Evolutionary conservation across 2,113 vertebrate genomes (phyloP).

Genomic region (Protobothrops mucrosquamatus): DNA sequence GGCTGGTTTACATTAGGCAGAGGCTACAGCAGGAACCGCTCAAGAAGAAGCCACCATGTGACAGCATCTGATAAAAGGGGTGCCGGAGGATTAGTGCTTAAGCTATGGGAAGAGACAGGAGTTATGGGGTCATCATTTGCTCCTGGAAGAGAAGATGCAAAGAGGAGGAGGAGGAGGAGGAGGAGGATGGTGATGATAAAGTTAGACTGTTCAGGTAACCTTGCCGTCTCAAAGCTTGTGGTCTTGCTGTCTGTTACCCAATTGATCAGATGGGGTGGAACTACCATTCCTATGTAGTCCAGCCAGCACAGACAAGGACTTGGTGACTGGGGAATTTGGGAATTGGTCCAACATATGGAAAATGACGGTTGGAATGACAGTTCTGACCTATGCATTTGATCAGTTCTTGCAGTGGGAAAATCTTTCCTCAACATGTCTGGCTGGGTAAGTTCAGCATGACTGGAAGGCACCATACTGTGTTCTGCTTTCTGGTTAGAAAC

Average conservation of each 20-base stretch:
- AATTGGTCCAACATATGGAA: neutral
- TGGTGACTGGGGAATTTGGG: neutral
- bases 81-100: slow-evolving; percentile 36
- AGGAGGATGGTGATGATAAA: neutral
- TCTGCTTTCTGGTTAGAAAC: neutral
- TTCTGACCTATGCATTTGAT: neutral
- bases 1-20: slow-evolving; percentile 58
- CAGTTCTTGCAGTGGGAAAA: neutral
- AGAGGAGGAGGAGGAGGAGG: neutral
- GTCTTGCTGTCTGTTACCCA: neutral
- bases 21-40: slow-evolving; percentile 32
- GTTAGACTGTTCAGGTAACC: too few species aligned
- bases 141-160: neutral
- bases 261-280: neutral
- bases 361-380: neutral
- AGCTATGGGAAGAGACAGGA: neutral
- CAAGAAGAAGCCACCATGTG: slow-evolving; percentile 60
- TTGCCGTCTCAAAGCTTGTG: neutral
- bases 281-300: neutral
- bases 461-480: neutral
- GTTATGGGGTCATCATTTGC: neutral
- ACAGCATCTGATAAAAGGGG: slow-evolving; percentile 63
- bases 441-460: neutral
- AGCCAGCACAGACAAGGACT: neutral
- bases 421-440: neutral